Conservation (phyloP, 2,888 invertebrate genomes). For the Parapristionchus giblindavisi region DNA sequence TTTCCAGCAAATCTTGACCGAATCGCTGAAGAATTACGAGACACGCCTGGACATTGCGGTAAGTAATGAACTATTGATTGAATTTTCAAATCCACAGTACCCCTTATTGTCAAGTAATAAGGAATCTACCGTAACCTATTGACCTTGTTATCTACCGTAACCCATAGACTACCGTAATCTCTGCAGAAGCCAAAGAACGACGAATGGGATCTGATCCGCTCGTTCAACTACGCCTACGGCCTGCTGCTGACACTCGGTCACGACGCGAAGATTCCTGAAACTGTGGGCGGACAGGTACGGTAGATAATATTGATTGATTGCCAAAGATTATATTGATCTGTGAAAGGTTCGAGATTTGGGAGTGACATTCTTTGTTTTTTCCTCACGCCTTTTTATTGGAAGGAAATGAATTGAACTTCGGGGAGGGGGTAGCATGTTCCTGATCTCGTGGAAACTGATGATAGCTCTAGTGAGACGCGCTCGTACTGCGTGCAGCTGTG, state of each 20-base stretch:
- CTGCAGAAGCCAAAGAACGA: constrained; percentile 35
- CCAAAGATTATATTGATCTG: no score
- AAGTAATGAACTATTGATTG: neutral
- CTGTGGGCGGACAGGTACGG: constrained; percentile 58
- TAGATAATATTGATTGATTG: no score
- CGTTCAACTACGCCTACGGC: constrained; percentile 65
- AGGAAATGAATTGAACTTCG: neutral
- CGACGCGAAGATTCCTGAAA: constrained; percentile 57
- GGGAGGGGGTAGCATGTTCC: neutral
- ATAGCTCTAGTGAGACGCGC: no score
- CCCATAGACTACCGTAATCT: neutral
- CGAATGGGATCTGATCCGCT: constrained; percentile 61
- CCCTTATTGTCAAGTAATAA: neutral
- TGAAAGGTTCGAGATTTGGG: constrained; percentile 3
- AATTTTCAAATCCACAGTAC: neutral
- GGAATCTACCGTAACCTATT: no score
- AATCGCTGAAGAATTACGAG: constrained; percentile 60
- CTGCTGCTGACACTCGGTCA: constrained; percentile 65
- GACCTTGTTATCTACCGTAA: no score
- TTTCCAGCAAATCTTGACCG: constrained; percentile 58
- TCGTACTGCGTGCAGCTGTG: no score
- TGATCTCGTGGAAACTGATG: no score
- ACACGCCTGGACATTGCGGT: constrained; percentile 46
- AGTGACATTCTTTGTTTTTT: no score
- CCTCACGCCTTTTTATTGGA: no score